These are phyloP conservation scores for Cataglyphis hispanica DNA, from an alignment of 1,140 invertebrate species.

Conservation along the genomic window DNA sequence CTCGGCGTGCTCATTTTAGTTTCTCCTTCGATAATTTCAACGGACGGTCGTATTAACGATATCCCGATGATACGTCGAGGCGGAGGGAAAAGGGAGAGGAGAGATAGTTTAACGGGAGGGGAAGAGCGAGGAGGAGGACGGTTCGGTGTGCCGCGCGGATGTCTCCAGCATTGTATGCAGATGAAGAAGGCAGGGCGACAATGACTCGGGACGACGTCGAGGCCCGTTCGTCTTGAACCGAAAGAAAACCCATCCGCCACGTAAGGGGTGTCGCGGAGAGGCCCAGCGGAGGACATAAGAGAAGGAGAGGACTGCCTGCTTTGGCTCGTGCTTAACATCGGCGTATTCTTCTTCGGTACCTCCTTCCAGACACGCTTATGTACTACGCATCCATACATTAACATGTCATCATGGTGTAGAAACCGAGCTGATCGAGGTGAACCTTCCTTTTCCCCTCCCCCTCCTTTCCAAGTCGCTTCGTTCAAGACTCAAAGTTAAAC, in stretches of 20 bases:
- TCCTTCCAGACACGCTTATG: constrained; percentile 77
- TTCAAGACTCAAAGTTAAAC: constrained; percentile 49
- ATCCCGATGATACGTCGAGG: constrained; percentile 78
- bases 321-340: constrained; percentile 79
- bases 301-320: constrained; percentile 64
- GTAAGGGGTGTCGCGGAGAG: constrained; percentile 40
- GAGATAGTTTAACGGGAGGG: constrained; percentile 18
- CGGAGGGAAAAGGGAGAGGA: constrained; percentile 41
- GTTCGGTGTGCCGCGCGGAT: constrained; percentile 75
- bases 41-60: constrained; percentile 82
- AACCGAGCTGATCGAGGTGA: constrained; percentile 68
- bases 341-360: constrained; percentile 52
- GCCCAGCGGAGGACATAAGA: constrained; percentile 16
- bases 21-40: constrained; percentile 83
- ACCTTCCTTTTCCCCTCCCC: background rate
- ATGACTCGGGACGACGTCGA: constrained; percentile 81
- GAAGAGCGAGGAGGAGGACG: constrained; percentile 25
- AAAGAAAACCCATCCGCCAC: constrained; percentile 66
- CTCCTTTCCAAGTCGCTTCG: background rate
- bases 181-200: constrained; percentile 86
- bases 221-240: constrained; percentile 74
- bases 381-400: constrained; percentile 84
- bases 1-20: constrained; percentile 25
- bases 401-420: constrained; percentile 82
- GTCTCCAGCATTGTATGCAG: constrained; percentile 86